Base-by-base conservation (phyloP, 1,140 invertebrate genomes). In the Drosophila fuyamai region DNA sequence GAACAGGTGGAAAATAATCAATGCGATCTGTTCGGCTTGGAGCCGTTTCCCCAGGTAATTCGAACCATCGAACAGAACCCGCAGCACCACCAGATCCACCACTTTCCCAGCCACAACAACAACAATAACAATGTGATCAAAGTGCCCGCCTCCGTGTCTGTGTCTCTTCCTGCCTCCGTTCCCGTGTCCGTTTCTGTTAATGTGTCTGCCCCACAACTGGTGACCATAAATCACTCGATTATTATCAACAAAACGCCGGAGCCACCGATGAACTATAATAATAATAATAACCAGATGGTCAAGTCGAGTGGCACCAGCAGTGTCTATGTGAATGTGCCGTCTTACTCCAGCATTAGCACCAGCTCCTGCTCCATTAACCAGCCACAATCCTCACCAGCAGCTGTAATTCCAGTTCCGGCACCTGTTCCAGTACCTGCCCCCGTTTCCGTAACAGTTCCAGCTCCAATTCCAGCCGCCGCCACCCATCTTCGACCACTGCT, bases 1-100 rank as follows among this genome's bases (percentile, higher is more conserved):
- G 80, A 10, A 86, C 60, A 5, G 1, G 13, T 29, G 2, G 61
- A 13, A 6, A 46, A 41, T 41, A 43, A 63, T 4, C 81, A 83
- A 27, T 46, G 76, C 32, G 94, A 94, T 86, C 80, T 94, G 1
- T 94, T 95, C 67, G 94, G 94, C 4, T 94, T 94, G 0, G 94
- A 94, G 5, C 94, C 94, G 4, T 95, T 94, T 77, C 91, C 91
- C 56, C 89, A 92, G 86, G 91, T 92, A 92, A 92, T 92, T 65
- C 81, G 79, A 53, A 91, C 47, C 76, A 78, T 86, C 63, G 76
- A 77, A 50, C 73, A 63, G 43, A 76, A 76, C 13, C 73, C 72
- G 14, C 16, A 74, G 8, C 66, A 72, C 48, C 74, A 73, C 51
- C 81, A 83, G 81, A 48, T 85, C 35, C 82, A 85, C 50, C 68